Evolutionary conservation across 2,797 vertebrate species (phyloP), one percentile per base, ranked within the genome.

Genomic region (Argya squamiceps): DNA sequence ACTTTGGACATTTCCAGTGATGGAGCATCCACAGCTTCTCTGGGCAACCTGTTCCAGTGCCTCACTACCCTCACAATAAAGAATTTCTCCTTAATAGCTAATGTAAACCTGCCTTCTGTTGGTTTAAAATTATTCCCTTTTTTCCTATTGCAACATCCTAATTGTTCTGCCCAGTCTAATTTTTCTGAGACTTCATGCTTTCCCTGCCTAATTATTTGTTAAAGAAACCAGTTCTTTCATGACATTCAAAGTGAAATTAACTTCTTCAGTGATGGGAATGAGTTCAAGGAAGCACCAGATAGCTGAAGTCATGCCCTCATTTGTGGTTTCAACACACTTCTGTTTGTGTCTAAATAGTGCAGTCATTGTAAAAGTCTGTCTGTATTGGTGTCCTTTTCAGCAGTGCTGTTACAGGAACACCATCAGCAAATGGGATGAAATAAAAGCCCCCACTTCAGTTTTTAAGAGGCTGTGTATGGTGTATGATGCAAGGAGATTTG

Each of bases 371-470:
- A 65, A 71, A 89, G 39, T 50, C 46, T 74, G 41, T 86, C 22
- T 11, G 46, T 49, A 5, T 12, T 5, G 0, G 1, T 58, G 88
- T 68, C 30, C 37, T 39, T 5, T 77, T 16, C 1, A 3, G 24
- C 49, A 37, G 15, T 0, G 0, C 62, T 62, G 14, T 81, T 78
- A 68, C 56, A 67, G 56, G 29, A 91, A 47, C 44, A 34, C 29
- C 4, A 12, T 52, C 34, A 64, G 58, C 78, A 79, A 77, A 50
- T 44, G 52, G 34, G 13, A 36, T 53, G 50, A 10, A 62, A 52
- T 73, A 56, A 79, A 75, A 44, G 50, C 50, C 34, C 50, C 58
- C n/a, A n/a, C 21, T 93, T 81, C 21, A 62, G 10, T 87, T 89
- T 91, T 5, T 43, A 39, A 41, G 30, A 81, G 74, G 27, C 24